Evolutionary conservation across 2,888 invertebrate genomes (phyloP), one percentile per base, ranked within the genome.

Genomic region (Philhelius pedissequus): DNA sequence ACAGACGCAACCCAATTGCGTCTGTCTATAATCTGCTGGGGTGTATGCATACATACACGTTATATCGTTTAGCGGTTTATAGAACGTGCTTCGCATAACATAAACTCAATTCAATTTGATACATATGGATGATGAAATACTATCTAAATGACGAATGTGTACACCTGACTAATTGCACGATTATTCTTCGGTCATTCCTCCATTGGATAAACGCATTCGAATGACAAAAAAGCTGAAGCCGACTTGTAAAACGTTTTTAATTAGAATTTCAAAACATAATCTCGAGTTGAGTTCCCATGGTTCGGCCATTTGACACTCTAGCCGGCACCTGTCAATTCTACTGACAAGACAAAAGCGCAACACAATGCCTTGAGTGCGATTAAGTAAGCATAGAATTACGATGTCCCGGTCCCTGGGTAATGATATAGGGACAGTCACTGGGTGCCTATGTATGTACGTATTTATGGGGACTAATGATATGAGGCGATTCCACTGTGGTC

Each of bases 261-360:
- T 78, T 70, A 52, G 69, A 79, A 78, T 58, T 76, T 35, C 52
- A 58, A 32, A 73, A 60, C 35, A 58, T 54, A 20, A 20, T 56
- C 64, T 58, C 70, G 45, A 71, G 75, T 56, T 45, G 82, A 48
- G 54, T 84, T 84, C 80, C 71, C 84, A 84, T 75, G 75, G 48
- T 38, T 66, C 35, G 60, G 83, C 8, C 62, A 83, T 74, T 75
- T 83, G 83, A 83, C 74, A 74, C 79, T 40, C 20, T 20, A 62
- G 32, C 60, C 13, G 32, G 70, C 84, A 84, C 80, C 84, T 80
- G 84, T 66, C 66, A 48, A 35, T 43, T 60, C 30, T 22, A 69
- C 62, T 69, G 58, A 71, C 66, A 76, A 27, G 52, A 64, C 52
- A 70, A 66, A 35, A 27, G 25, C 11, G 22, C 35, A 62, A 43